Evolutionary conservation across 2,888 invertebrate species (phyloP), one percentile per base, ranked within the genome.

Genomic region (Lycia hirtaria): DNA sequence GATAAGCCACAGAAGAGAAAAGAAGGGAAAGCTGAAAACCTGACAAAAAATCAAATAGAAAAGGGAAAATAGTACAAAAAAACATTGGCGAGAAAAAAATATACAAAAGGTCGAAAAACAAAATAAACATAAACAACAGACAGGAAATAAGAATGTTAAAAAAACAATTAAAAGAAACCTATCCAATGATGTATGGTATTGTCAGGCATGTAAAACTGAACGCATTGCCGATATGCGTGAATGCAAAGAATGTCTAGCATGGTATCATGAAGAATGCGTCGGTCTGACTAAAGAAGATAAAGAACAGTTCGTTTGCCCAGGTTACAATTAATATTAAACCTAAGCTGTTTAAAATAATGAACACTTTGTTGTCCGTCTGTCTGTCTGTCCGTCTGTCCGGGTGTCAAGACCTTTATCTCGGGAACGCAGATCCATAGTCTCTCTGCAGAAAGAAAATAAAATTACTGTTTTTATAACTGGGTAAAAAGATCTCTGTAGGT

Each of bases 1-100:
- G 50, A 51, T 6, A 51, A 51, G 17, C 15, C 24, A 15, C 10
- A 19, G 22, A 51, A 33, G 32, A 33, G 30, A 41, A 41, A 20
- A 30, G 14, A 32, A 41, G n/a, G 15, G 15, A 33, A 33, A 9
- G 1, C 15, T 6, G 15, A 33, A 33, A 15, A 33, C 6, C 14
- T 15, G 15, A 2, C 15, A 9, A 33, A 33, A 33, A 15, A 33
- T 7, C 14, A 33, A 33, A 17, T 5, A 4, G 15, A 33, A 14
- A 15, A 33, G 3, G 10, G 14, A 12, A 14, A 14, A 14, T 6
- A 33, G 17, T 4, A 15, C 14, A 33, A 7, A 15, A 33, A 33
- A 33, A 33, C 17, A 12, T 7, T 15, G 4, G 12, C 5, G 9
- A 15, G 6, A 17, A 15, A 17, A 33, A 33, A 5, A 1, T 20